Conservation (phyloP, 2,113 vertebrate genomes). For the Saguinus midas region DNA sequence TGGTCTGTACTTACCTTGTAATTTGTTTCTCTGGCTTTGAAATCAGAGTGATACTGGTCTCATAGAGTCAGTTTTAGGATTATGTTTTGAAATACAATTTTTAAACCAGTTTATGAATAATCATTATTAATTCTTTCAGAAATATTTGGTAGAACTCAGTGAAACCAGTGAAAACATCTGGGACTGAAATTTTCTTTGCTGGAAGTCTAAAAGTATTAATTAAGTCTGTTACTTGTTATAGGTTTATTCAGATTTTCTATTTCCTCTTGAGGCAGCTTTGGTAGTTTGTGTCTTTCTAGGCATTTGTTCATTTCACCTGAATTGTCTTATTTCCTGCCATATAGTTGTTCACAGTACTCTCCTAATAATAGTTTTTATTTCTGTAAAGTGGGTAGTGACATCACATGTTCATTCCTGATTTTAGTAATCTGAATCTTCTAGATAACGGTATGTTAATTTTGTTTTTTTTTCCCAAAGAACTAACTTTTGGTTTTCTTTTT, state of each 20-base stretch:
- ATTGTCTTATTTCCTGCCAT: background rate
- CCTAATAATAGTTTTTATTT: background rate
- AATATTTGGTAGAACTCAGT: background rate
- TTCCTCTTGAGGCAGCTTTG: background rate
- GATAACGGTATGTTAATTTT: background rate
- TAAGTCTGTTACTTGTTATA: background rate
- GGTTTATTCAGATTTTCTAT: background rate
- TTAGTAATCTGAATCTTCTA: background rate
- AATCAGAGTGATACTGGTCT: background rate
- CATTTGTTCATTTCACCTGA: background rate
- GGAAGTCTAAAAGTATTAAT: background rate
- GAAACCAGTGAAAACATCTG: background rate
- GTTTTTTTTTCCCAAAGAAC: background rate
- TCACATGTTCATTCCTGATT: background rate
- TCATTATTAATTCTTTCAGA: background rate
- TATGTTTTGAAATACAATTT: background rate
- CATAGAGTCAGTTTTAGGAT: background rate
- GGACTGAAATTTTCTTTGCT: background rate
- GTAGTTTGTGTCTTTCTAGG: background rate
- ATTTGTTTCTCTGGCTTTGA: background rate
- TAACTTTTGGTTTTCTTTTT: background rate
- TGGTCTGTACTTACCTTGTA: background rate
- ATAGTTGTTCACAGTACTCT: background rate
- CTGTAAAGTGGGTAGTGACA: background rate
- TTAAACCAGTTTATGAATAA: background rate